phyloP scores from a whole-genome alignment of 1,140 invertebrate genomes.

The Parapsyche elsis region DNA sequence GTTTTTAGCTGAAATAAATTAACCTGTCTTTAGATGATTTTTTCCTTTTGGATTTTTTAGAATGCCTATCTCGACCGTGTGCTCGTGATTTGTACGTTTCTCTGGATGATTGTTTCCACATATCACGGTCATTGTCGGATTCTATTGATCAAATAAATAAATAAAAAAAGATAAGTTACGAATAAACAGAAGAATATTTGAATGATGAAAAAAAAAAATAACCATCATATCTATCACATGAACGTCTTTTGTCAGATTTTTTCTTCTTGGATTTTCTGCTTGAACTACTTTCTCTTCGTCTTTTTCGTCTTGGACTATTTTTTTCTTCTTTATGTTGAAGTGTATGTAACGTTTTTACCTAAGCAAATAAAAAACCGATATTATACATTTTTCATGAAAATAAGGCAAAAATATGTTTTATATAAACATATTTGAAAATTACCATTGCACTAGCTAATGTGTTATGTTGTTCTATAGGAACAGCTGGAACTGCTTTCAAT shows the following conservation, averaged over 20 bases:
- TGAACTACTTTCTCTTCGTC: constrained; percentile 49
- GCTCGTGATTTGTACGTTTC: constrained; percentile 37
- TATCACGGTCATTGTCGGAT: constrained; percentile 12
- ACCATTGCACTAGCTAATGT: constrained; percentile 65
- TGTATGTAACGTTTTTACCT: constrained; percentile 64
- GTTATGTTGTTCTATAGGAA: constrained; percentile 59
- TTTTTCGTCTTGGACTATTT: constrained; percentile 59
- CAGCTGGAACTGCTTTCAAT: constrained; percentile 60
- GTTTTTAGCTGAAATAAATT: no score
- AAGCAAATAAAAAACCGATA: constrained; percentile 14
- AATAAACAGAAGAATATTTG: not conserved
- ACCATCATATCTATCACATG: constrained; percentile 40
- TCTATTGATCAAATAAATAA: constrained; percentile 20
- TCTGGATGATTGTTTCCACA: constrained; percentile 33
- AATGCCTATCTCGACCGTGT: constrained; percentile 43
- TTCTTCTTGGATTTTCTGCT: constrained; percentile 43
- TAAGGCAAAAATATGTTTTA: not conserved
- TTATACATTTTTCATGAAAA: not conserved
- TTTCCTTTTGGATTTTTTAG: constrained; percentile 49
- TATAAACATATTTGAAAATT: not conserved
- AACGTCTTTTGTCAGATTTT: constrained; percentile 37
- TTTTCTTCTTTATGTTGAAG: constrained; percentile 60
- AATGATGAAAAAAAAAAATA: not conserved
- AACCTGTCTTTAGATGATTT: constrained; percentile 42
- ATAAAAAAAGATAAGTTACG: not conserved